These are phyloP conservation scores for Clavelina lepadiformis DNA, from an alignment of 23 tunicate species.

Conservation along the genomic window DNA sequence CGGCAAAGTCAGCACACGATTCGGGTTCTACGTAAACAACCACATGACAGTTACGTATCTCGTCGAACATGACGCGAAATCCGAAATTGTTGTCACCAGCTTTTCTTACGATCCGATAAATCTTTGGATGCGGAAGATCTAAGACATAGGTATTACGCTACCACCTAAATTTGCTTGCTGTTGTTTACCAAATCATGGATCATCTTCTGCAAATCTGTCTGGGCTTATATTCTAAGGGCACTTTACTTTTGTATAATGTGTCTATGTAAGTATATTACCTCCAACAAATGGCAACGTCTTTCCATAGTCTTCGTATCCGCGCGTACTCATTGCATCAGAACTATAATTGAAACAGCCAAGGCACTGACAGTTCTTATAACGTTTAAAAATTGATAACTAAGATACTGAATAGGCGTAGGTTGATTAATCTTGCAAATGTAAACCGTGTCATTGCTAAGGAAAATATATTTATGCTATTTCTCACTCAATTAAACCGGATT, in stretches of 20 bases:
- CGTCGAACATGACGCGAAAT: conserved; percentile 46
- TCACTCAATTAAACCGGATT: conserved; percentile 41
- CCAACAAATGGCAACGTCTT: conserved; percentile 11
- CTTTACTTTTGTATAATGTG: too few relatives aligned
- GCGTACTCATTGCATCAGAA: conserved; percentile 2
- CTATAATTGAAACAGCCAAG: not conserved
- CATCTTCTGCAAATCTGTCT: too few relatives aligned
- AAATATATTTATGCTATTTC: not conserved
- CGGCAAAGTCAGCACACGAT: conserved; percentile 83
- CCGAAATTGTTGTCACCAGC: conserved; percentile 40
- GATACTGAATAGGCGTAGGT: too few relatives aligned
- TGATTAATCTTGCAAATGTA: too few relatives aligned
- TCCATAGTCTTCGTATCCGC: conserved; percentile 8
- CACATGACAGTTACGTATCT: conserved; percentile 56
- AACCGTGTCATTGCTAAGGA: too few relatives aligned
- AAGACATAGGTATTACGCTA: not conserved
- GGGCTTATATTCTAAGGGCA: too few relatives aligned
- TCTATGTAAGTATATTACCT: conserved; percentile 10
- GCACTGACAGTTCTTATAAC: too few relatives aligned
- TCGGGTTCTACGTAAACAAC: conserved; percentile 35
- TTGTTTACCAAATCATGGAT: too few relatives aligned
- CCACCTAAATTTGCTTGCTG: not conserved
- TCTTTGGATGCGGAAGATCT: conserved; percentile 89
- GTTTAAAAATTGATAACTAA: too few relatives aligned
- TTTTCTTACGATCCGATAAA: conserved; percentile 52